Evolutionary conservation across 2,797 vertebrate genomes (phyloP).

Genomic region (Pantherophis alleghaniensis): DNA sequence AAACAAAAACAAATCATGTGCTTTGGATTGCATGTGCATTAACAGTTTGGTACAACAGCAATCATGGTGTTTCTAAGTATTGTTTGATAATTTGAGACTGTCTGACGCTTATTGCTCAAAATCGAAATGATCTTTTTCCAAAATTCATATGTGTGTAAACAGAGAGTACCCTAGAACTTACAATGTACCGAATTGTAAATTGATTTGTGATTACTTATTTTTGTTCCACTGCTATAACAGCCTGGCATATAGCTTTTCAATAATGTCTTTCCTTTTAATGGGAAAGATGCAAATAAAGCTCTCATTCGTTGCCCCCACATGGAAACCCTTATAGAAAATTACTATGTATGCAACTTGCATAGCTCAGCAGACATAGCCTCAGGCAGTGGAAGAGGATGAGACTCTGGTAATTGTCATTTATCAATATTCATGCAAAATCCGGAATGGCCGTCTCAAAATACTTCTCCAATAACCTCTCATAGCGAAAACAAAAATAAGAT

Average conservation of each 20-base stretch:
- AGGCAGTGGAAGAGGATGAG: conserved; percentile 43
- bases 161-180: conserved; percentile 8
- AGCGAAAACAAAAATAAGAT: conserved; percentile 59
- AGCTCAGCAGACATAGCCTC: conserved; percentile 49
- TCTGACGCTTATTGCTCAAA: background rate
- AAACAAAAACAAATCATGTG: background rate
- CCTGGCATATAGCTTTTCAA: background rate
- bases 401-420: conserved; percentile 60
- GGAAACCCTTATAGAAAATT: background rate
- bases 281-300: conserved; percentile 44
- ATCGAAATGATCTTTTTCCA: background rate
- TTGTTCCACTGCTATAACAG: background rate
- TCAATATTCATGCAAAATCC: conserved; percentile 67
- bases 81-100: conserved; percentile 17
- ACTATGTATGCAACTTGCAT: background rate
- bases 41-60: conserved; percentile 9
- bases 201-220: background rate
- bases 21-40: background rate
- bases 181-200: background rate
- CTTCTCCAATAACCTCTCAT: conserved; percentile 16
- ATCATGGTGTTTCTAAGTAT: background rate
- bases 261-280: background rate
- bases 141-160: background rate
- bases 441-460: conserved; percentile 44
- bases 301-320: conserved; percentile 17